These are phyloP conservation scores for Globia sparganii DNA, from an alignment of 2,888 invertebrate genomes.

Conservation along the genomic window DNA sequence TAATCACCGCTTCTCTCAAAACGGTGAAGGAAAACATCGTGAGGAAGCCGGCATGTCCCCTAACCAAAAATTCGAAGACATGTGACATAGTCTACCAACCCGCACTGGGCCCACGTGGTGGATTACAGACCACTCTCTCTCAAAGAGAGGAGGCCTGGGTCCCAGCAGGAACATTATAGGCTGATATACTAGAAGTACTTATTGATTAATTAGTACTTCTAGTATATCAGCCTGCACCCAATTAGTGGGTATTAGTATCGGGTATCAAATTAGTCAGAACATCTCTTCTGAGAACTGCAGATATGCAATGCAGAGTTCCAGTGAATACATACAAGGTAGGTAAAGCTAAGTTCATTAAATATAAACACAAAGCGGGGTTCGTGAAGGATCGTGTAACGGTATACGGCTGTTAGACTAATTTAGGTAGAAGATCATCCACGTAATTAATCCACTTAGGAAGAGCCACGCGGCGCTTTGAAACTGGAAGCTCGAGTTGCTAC, in stretches of 20 bases:
- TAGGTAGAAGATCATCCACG: conserved; percentile 85
- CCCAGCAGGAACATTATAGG: not conserved
- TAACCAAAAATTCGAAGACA: not conserved
- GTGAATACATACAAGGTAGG: conserved; percentile 4
- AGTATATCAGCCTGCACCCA: too few species aligned
- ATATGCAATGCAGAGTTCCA: conserved; percentile 38
- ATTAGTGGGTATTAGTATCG: conserved; percentile 34
- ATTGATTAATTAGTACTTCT: not conserved
- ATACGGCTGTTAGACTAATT: conserved; percentile 86
- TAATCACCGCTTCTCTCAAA: not conserved
- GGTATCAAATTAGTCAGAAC: conserved; percentile 37
- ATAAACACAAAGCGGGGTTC: conserved; percentile 59
- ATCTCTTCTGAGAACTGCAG: conserved; percentile 50
- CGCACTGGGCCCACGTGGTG: not conserved
- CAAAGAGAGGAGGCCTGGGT: not conserved
- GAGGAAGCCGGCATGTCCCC: not conserved
- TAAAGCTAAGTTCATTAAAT: conserved; percentile 19
- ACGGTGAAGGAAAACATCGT: not conserved
- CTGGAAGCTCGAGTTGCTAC: conserved; percentile 74
- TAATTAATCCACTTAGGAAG: conserved; percentile 88
- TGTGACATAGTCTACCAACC: not conserved
- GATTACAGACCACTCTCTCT: not conserved
- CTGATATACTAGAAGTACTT: not conserved
- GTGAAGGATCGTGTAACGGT: conserved; percentile 68
- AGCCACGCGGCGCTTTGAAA: conserved; percentile 81